Evolutionary conservation across 2,797 vertebrate species (phyloP).

Genomic region (Xenops minutus): DNA sequence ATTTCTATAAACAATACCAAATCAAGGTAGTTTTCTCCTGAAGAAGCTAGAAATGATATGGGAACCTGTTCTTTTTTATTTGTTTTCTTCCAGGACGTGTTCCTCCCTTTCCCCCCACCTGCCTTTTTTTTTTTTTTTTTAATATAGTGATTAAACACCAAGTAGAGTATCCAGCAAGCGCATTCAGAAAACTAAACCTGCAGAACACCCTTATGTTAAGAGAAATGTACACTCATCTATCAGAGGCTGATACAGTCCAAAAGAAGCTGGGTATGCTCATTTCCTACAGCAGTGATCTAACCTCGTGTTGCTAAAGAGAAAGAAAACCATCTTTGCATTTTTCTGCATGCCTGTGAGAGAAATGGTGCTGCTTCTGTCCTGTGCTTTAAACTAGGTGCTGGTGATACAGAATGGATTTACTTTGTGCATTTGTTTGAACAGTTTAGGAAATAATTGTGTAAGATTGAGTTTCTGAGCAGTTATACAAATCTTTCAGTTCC

Average conservation of each 20-base stretch:
- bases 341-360: neutral
- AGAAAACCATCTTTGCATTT: neutral
- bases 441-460: neutral
- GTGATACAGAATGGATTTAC: neutral
- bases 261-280: neutral
- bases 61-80: neutral
- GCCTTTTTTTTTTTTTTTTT: neutral
- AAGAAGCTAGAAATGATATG: neutral
- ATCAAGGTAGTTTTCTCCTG: neutral
- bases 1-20: neutral
- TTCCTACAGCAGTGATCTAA: neutral
- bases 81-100: neutral
- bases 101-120: neutral
- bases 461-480: fast-evolving
- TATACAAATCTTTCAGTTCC: neutral
- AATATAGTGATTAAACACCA: neutral
- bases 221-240: neutral
- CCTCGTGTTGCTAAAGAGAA: neutral
- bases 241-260: neutral
- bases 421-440: neutral
- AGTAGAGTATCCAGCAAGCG: neutral
- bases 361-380: neutral
- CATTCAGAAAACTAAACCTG: neutral
- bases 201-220: neutral
- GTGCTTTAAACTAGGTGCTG: neutral